Percentiles rank a stretch among this genome's conserved stretches.
phyloP scores from a whole-genome alignment of 2,797 vertebrate genomes.

The Atherinosoma microstoma region DNA sequence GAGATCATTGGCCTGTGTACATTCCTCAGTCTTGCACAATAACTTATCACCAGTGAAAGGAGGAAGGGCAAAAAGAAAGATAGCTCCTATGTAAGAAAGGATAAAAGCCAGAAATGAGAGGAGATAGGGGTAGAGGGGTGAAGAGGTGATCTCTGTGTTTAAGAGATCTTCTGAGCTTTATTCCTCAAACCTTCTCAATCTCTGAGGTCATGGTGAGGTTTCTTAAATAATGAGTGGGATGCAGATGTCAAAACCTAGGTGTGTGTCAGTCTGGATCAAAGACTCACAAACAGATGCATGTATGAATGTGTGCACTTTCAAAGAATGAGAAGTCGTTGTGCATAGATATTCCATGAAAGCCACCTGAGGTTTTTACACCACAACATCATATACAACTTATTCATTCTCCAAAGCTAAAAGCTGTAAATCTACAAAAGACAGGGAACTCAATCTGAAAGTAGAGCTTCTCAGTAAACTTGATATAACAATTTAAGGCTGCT shows the following conservation, averaged over 20 bases:
- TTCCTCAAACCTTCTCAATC: slow-evolving; percentile 50
- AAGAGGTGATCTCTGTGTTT: slow-evolving; percentile 64
- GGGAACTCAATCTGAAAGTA: slow-evolving; percentile 79
- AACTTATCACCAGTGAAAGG: slow-evolving; percentile 75
- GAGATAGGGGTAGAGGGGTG: slow-evolving; percentile 67
- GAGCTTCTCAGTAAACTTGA: slow-evolving; percentile 76
- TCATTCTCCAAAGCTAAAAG: slow-evolving; percentile 24
- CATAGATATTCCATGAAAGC: slow-evolving; percentile 9
- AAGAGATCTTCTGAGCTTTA: slow-evolving; percentile 57
- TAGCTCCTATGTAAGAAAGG: slow-evolving; percentile 68
- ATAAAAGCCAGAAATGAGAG: slow-evolving; percentile 71
- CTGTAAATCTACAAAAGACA: slow-evolving; percentile 65
- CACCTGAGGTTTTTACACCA: slow-evolving; percentile 28
- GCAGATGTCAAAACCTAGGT: slow-evolving; percentile 32
- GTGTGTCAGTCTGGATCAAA: slow-evolving; percentile 1
- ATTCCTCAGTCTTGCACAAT: slow-evolving; percentile 81
- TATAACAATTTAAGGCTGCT: slow-evolving; percentile 75
- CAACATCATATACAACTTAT: slow-evolving; percentile 16
- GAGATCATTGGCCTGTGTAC: slow-evolving; percentile 74
- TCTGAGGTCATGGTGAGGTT: slow-evolving; percentile 63
- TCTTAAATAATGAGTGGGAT: slow-evolving; percentile 43
- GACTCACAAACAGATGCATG: slow-evolving; percentile 6
- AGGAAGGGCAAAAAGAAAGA: slow-evolving; percentile 72
- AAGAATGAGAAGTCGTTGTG: background rate
- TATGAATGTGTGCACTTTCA: slow-evolving; percentile 5